Evolutionary conservation across 2,888 invertebrate species (phyloP).

Genomic region (Athetis lepigone): DNA sequence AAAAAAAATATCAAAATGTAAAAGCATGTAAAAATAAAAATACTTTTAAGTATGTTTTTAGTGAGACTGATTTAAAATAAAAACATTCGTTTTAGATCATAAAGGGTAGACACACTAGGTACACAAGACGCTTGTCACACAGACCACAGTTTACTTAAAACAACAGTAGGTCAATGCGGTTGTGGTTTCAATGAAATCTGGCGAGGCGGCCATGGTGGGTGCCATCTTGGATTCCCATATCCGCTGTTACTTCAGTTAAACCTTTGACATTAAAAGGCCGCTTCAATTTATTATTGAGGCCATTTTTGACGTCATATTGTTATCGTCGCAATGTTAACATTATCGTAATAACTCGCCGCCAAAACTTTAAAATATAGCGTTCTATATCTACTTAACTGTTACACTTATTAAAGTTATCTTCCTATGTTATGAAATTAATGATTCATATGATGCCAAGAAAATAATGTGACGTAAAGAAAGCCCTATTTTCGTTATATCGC

Average conservation of each 20-base stretch:
- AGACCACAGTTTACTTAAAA: conserved; percentile 15
- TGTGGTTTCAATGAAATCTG: background rate
- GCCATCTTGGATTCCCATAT: conserved; percentile 5
- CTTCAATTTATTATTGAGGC: conserved; percentile 18
- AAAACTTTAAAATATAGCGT: background rate
- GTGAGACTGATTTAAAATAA: background rate
- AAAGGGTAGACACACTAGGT: conserved; percentile 25
- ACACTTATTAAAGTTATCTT: background rate
- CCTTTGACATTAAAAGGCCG: conserved; percentile 15
- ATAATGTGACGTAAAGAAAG: conserved; percentile 8
- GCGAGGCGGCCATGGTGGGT: conserved; percentile 13
- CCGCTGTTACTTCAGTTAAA: conserved; percentile 15
- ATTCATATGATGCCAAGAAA: conserved; percentile 9
- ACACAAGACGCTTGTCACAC: background rate
- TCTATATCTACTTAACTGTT: background rate
- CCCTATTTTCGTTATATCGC: background rate
- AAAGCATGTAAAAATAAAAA: too few relatives aligned
- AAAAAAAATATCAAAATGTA: too few relatives aligned
- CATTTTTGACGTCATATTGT: conserved; percentile 15
- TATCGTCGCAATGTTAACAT: background rate
- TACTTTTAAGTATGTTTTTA: too few relatives aligned
- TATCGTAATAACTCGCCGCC: background rate
- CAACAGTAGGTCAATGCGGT: conserved; percentile 1
- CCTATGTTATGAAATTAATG: background rate
- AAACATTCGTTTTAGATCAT: conserved; percentile 18